Percentiles rank a stretch among this genome's conserved stretches.
phyloP scores from a whole-genome alignment of 2,888 invertebrate genomes.

The Epinotia nisella region DNA sequence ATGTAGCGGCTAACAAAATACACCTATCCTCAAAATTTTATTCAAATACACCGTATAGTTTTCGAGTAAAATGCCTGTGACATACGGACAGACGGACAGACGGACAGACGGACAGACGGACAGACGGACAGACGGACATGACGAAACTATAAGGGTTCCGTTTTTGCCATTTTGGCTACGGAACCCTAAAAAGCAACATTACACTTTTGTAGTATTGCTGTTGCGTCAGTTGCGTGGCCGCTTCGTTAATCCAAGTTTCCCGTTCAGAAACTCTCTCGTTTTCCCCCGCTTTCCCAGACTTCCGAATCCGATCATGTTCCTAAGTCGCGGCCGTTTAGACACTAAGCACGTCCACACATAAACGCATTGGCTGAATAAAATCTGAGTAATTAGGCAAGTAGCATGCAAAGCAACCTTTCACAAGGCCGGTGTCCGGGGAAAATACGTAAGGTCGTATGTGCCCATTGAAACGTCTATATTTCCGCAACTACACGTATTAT shows the following conservation, averaged over 20 bases:
- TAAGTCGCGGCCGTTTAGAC: constrained; percentile 20
- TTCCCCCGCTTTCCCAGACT: constrained; percentile 17
- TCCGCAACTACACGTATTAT: not conserved
- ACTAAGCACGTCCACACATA: constrained; percentile 23
- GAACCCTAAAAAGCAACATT: not conserved
- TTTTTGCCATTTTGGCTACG: too few species aligned
- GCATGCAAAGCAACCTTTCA: constrained; percentile 3
- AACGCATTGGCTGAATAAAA: constrained; percentile 21
- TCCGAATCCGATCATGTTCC: constrained; percentile 30
- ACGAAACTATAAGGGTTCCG: too few species aligned
- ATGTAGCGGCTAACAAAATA: too few species aligned
- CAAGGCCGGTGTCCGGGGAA: constrained; percentile 11
- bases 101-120: too few species aligned
- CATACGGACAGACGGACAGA: too few species aligned
- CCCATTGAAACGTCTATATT: not conserved
- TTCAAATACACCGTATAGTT: too few species aligned
- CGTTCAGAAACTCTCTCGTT: constrained; percentile 8
- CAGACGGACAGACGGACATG: too few species aligned
- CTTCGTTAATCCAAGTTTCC: not conserved
- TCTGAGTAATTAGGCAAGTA: constrained; percentile 29
- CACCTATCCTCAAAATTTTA: too few species aligned
- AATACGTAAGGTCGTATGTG: not conserved
- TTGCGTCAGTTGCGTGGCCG: not conserved
- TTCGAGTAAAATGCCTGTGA: too few species aligned
- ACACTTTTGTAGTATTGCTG: not conserved